phyloP scores from a whole-genome alignment of 2,888 invertebrate species.

The Gerris lacustris region DNA sequence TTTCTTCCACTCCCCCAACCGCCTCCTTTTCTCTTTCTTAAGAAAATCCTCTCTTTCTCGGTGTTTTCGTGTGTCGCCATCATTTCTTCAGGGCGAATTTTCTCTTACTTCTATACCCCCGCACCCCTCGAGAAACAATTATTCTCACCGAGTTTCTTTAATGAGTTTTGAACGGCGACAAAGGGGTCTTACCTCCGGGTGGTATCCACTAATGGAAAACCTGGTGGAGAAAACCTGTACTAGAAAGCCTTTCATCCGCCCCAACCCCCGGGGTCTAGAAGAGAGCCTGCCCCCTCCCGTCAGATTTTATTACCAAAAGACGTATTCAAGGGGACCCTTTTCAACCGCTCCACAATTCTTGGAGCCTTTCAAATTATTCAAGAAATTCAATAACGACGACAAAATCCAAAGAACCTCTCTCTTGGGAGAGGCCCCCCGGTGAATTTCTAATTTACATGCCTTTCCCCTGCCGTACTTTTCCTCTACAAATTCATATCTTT shows the following conservation, averaged over 20 bases:
- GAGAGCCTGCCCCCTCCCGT: background rate
- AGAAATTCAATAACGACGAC: constrained; percentile 5
- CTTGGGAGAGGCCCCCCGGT: background rate
- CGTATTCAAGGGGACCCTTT: background rate
- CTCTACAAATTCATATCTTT: too few relatives aligned
- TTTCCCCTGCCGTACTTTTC: too few relatives aligned
- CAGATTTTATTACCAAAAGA: constrained; percentile 3
- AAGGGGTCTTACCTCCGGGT: background rate
- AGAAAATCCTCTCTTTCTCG: background rate
- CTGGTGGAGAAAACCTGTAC: too few relatives aligned
- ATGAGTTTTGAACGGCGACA: constrained; percentile 3
- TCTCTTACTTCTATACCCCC: background rate
- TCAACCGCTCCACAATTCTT: background rate
- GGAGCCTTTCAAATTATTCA: background rate
- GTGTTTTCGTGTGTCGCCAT: background rate
- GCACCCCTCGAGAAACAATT: background rate
- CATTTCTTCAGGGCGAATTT: too few relatives aligned
- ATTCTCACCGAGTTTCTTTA: background rate
- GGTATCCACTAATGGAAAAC: background rate
- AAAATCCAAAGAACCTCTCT: background rate
- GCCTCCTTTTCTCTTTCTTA: background rate
- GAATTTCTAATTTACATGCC: constrained; percentile 1
- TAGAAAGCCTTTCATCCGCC: too few relatives aligned
- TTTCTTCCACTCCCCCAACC: background rate
- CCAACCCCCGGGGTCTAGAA: too few relatives aligned